Conservation (phyloP, 2,113 vertebrate species). For the Aphelocoma coerulescens region DNA sequence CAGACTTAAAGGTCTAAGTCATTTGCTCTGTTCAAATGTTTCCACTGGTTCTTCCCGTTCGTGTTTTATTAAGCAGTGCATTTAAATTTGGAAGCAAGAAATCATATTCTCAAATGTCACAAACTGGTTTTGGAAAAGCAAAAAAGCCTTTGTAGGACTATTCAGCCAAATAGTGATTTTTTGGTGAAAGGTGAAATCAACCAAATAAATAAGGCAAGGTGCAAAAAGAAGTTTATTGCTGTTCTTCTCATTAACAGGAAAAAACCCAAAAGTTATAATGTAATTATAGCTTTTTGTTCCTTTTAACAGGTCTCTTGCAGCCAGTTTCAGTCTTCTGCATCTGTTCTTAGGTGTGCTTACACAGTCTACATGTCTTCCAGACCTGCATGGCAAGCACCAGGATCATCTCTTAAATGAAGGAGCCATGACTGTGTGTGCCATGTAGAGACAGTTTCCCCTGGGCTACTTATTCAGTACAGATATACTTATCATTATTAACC, state of each 20-base stretch:
- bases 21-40: background rate
- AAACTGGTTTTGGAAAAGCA: background rate
- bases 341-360: background rate
- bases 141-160: background rate
- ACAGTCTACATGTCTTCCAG: background rate
- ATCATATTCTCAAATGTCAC: background rate
- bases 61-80: background rate
- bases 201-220: background rate
- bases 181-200: background rate
- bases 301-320: background rate
- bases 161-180: background rate
- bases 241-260: background rate
- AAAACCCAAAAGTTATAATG: accelerated
- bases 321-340: background rate
- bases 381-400: background rate
- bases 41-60: background rate
- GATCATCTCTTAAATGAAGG: background rate
- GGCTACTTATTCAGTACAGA: background rate
- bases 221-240: background rate
- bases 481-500: background rate
- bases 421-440: background rate
- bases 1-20: background rate
- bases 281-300: background rate
- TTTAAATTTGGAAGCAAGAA: background rate
- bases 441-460: background rate